These are phyloP conservation scores for Coracias cyanogaster DNA, from an alignment of 2,797 vertebrate genomes.

Conservation along the genomic window DNA sequence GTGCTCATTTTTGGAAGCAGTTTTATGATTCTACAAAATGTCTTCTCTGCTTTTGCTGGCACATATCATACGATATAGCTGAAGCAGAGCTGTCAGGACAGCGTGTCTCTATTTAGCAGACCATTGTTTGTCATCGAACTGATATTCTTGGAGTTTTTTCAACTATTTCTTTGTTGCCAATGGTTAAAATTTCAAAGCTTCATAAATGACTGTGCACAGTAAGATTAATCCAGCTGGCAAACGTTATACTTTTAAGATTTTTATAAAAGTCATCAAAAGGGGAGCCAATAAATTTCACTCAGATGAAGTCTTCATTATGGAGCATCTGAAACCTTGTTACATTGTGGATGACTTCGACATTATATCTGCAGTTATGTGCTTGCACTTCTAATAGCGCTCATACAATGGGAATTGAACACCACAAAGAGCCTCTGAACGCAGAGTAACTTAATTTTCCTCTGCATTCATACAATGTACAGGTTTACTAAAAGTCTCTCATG, in stretches of 20 bases:
- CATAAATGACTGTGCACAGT: slow-evolving; percentile 41
- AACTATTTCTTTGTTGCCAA: slow-evolving; percentile 33
- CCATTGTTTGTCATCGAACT: slow-evolving; percentile 63
- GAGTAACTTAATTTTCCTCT: slow-evolving; percentile 62
- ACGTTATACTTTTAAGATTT: slow-evolving; percentile 26
- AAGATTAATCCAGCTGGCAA: slow-evolving; percentile 66
- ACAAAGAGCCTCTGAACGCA: slow-evolving; percentile 59
- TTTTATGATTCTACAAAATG: slow-evolving; percentile 32
- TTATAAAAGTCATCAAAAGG: slow-evolving; percentile 25
- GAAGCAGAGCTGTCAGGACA: slow-evolving; percentile 53
- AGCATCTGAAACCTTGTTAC: slow-evolving; percentile 29
- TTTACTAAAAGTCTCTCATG: slow-evolving; percentile 14
- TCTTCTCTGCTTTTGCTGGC: slow-evolving; percentile 54
- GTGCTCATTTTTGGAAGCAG: slow-evolving; percentile 60
- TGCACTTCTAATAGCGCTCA: slow-evolving; percentile 37
- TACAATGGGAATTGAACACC: neutral
- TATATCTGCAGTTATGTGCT: slow-evolving; percentile 52
- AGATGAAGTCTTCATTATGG: slow-evolving; percentile 42
- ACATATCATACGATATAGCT: slow-evolving; percentile 11
- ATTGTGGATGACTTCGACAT: slow-evolving; percentile 12
- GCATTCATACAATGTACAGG: neutral
- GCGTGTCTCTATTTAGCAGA: slow-evolving; percentile 58
- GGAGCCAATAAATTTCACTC: slow-evolving; percentile 52
- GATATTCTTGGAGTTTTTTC: slow-evolving; percentile 67
- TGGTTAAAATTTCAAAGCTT: slow-evolving; percentile 55